Conservation (phyloP, 1,140 invertebrate species). For the Saccostrea cuccullata region DNA sequence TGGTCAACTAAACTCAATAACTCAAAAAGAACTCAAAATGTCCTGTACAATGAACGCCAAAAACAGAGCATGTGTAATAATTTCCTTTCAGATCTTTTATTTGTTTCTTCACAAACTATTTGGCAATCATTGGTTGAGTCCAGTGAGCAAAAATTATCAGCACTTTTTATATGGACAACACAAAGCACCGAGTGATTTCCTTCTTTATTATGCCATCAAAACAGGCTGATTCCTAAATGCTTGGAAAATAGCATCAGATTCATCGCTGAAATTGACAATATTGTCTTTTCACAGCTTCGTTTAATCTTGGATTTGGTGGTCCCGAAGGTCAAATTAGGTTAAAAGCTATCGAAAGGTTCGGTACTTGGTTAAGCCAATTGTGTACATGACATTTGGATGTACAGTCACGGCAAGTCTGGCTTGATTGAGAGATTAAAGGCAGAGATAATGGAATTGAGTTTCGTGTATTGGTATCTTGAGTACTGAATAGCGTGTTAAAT, state of each 20-base stretch:
- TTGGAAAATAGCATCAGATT: background rate
- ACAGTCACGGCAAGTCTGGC: background rate
- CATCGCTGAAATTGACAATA: background rate
- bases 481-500: slow-evolving; percentile 8
- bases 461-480: background rate
- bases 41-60: too few species aligned
- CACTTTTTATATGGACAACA: background rate
- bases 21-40: too few species aligned
- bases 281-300: background rate
- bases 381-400: background rate
- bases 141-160: background rate
- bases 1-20: too few species aligned
- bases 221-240: background rate
- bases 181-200: background rate
- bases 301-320: background rate
- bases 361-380: slow-evolving; percentile 22
- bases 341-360: slow-evolving; percentile 5
- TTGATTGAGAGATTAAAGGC: slow-evolving; percentile 31
- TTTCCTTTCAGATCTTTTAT: too few species aligned
- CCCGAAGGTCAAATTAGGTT: slow-evolving; percentile 3
- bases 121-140: background rate
- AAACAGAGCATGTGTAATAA: too few species aligned
- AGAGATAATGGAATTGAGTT: slow-evolving; percentile 22
- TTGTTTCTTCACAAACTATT: too few species aligned
- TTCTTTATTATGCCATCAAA: background rate